phyloP scores from a whole-genome alignment of 2,888 invertebrate species.

The Agrochola lota region DNA sequence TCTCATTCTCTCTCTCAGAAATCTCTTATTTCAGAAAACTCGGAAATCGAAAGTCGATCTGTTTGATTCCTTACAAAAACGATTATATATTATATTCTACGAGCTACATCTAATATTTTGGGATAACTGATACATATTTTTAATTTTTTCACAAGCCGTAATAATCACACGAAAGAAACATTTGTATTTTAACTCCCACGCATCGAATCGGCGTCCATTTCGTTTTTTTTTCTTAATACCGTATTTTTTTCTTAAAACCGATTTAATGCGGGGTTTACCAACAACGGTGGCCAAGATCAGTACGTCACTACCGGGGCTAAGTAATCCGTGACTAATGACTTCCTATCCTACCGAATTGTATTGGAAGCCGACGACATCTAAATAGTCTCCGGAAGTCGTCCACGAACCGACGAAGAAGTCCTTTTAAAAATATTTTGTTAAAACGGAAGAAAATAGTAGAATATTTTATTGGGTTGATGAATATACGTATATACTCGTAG shows the following conservation, averaged over 20 bases:
- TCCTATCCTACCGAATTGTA: constrained; percentile 77
- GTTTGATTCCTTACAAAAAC: neutral
- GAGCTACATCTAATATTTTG: too few relatives aligned
- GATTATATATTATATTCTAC: neutral
- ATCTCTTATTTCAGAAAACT: neutral
- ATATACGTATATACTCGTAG: too few relatives aligned
- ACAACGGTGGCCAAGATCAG: constrained; percentile 41
- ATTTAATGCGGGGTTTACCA: constrained; percentile 43
- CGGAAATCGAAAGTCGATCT: neutral
- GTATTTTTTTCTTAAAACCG: neutral
- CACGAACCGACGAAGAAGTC: constrained; percentile 28
- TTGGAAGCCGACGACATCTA: constrained; percentile 74
- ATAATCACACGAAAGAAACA: too few relatives aligned
- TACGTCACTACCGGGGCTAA: constrained; percentile 61
- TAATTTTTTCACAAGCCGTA: too few relatives aligned
- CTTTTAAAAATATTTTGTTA: constrained; percentile 55
- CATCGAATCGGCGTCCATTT: neutral
- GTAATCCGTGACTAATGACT: constrained; percentile 77
- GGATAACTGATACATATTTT: too few relatives aligned
- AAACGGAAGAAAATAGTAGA: neutral
- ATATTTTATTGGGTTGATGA: neutral
- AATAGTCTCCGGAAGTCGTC: constrained; percentile 68
- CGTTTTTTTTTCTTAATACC: too few relatives aligned
- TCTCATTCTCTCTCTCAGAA: too few relatives aligned
- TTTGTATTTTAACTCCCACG: neutral